These are phyloP conservation scores for Amphiprion percula DNA, from an alignment of 2,113 vertebrate genomes.

Conservation along the genomic window DNA sequence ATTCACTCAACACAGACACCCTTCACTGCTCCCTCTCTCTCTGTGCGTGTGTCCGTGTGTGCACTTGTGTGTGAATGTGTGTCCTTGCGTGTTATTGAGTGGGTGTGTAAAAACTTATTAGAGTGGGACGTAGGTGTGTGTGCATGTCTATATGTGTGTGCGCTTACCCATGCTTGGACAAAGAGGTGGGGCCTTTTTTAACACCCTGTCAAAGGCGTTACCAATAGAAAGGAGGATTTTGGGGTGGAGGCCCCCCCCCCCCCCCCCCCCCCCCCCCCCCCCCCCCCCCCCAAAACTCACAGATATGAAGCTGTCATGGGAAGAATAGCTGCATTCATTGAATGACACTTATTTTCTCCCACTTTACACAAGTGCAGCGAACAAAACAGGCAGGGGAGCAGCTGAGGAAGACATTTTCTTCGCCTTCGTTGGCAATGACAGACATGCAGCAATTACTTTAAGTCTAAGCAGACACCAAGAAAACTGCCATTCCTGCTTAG, in stretches of 20 bases:
- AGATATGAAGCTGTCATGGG: slow-evolving; percentile 99
- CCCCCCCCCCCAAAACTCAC: slow-evolving; percentile 89
- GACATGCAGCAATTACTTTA: slow-evolving; percentile 97
- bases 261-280: slow-evolving; percentile 80
- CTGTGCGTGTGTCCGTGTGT: slow-evolving; percentile 27
- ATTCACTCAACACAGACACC: slow-evolving; percentile 86
- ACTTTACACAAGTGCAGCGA: slow-evolving; percentile 97
- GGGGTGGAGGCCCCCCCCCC: slow-evolving; percentile 87
- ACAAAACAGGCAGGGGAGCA: slow-evolving; percentile 96
- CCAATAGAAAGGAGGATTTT: slow-evolving; percentile 89
- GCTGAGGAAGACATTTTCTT: slow-evolving; percentile 94
- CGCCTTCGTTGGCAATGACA: slow-evolving; percentile 92
- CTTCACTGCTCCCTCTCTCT: slow-evolving; percentile 59
- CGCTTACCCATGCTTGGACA: slow-evolving; percentile 69
- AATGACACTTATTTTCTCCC: slow-evolving; percentile 99
- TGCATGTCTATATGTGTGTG: not conserved
- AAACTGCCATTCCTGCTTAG: slow-evolving; percentile 89
- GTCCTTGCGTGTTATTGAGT: slow-evolving; percentile 59
- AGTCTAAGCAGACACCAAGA: slow-evolving; percentile 94
- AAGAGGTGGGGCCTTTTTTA: slow-evolving; percentile 85
- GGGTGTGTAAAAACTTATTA: slow-evolving; percentile 82
- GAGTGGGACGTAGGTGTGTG: slow-evolving; percentile 51
- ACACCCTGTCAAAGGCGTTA: slow-evolving; percentile 97
- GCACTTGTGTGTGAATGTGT: slow-evolving; percentile 34
- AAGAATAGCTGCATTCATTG: slow-evolving; percentile 99